Evolutionary conservation across 2,888 invertebrate species (phyloP).

Genomic region (Nomada flava): DNA sequence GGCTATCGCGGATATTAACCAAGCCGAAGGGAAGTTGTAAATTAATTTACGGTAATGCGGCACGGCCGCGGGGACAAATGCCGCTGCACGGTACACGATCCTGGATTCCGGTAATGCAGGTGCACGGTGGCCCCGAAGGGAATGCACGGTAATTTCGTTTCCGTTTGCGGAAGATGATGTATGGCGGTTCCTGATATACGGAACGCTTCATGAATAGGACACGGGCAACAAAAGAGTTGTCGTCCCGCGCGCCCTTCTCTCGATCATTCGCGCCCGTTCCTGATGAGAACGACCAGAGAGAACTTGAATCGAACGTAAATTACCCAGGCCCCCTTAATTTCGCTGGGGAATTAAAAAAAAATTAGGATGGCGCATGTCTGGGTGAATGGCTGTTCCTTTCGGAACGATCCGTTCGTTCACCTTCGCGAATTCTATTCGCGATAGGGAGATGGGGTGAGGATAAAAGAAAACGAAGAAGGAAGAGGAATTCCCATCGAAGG

Average conservation of each 20-base stretch:
- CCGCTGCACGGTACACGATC: neutral
- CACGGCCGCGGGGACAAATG: conserved; percentile 41
- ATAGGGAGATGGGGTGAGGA: neutral
- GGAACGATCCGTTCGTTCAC: conserved; percentile 6
- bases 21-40: conserved; percentile 48
- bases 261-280: neutral
- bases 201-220: conserved; percentile 31
- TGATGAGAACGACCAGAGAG: neutral
- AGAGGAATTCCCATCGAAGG: conserved; percentile 57
- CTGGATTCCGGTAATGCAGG: conserved; percentile 17
- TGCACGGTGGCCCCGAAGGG: neutral
- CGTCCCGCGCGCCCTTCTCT: neutral
- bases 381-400: conserved; percentile 6
- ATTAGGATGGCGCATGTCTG: conserved; percentile 40
- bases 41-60: conserved; percentile 55
- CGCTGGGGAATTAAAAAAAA: conserved; percentile 3
- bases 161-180: conserved; percentile 42
- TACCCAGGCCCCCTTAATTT: conserved; percentile 4
- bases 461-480: conserved; percentile 31
- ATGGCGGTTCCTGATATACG: conserved; percentile 11
- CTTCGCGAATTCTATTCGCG: conserved; percentile 28
- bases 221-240: conserved; percentile 9
- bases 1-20: conserved; percentile 42
- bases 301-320: conserved; percentile 22
- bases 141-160: conserved; percentile 41